A percentile compares a stretch with the other conserved stretches of the same genome.
phyloP scores from a whole-genome alignment of 2,797 vertebrate species.

The Rhinoraja longicauda region DNA sequence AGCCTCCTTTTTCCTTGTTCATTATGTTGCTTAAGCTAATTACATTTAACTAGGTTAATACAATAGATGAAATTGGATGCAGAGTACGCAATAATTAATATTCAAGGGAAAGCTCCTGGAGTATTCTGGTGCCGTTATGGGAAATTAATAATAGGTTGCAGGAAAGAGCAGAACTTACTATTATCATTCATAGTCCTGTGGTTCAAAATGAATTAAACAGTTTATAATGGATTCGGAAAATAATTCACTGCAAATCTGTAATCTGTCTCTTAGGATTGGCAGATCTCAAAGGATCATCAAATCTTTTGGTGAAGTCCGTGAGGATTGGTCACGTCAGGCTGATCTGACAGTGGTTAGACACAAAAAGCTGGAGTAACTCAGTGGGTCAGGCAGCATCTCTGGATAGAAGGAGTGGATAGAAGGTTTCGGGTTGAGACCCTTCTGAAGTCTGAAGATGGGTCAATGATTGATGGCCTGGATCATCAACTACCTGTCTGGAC shows the following conservation, averaged over 20 bases:
- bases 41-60: background rate
- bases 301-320: background rate
- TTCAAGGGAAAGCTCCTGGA: background rate
- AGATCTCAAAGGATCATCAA: background rate
- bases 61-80: background rate
- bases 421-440: no score
- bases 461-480: no score
- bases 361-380: no score
- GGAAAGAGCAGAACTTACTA: background rate
- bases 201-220: background rate
- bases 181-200: conserved; percentile 23
- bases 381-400: no score
- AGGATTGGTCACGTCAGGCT: no score
- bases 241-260: background rate
- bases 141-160: background rate
- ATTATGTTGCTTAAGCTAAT: background rate
- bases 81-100: background rate
- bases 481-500: no score
- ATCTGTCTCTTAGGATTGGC: background rate
- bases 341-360: background rate
- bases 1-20: background rate
- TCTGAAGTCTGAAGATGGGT: no score
- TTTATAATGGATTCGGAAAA: background rate
- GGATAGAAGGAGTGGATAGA: no score
- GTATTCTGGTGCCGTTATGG: background rate